A percentile compares a stretch with the other conserved stretches of the same genome.
Conservation (phyloP, 2,888 invertebrate species). For the Acleris literana region DNA sequence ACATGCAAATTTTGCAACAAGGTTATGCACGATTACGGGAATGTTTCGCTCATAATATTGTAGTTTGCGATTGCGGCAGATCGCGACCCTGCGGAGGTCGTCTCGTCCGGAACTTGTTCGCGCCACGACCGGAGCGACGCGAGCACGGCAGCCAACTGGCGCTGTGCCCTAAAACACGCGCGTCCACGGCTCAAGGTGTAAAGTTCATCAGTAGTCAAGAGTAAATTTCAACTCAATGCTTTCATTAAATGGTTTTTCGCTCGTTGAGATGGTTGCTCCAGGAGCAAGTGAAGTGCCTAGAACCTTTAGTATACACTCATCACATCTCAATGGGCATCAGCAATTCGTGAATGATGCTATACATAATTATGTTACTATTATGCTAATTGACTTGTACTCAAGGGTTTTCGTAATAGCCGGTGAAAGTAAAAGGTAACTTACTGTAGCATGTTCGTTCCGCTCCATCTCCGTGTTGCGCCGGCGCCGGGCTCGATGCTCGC, state of each 20-base stretch:
- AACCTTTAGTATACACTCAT: too few relatives aligned
- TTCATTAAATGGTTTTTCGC: too few relatives aligned
- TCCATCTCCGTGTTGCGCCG: conserved; percentile 48
- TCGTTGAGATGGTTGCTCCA: too few relatives aligned
- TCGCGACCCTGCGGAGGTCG: conserved; percentile 61
- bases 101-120: conserved; percentile 49
- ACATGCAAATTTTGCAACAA: conserved; percentile 12
- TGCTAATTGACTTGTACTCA: too few relatives aligned
- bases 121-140: conserved; percentile 56
- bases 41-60: conserved; percentile 17
- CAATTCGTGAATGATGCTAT: too few relatives aligned
- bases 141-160: conserved; percentile 77
- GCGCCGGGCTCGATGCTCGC: conserved; percentile 40
- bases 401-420: conserved; percentile 1
- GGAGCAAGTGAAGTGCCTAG: too few relatives aligned
- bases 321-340: too few relatives aligned
- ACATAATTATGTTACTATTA: too few relatives aligned
- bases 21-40: conserved; percentile 14
- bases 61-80: conserved; percentile 14
- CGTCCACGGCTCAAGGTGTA: conserved; percentile 65
- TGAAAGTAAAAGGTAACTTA: conserved; percentile 49
- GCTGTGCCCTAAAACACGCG: conserved; percentile 69
- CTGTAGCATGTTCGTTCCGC: conserved; percentile 51
- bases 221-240: too few relatives aligned
- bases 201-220: conserved; percentile 64